These are phyloP conservation scores for Psilanteris sp. DNA, from an alignment of 1,140 invertebrate species.

Conservation along the genomic window DNA sequence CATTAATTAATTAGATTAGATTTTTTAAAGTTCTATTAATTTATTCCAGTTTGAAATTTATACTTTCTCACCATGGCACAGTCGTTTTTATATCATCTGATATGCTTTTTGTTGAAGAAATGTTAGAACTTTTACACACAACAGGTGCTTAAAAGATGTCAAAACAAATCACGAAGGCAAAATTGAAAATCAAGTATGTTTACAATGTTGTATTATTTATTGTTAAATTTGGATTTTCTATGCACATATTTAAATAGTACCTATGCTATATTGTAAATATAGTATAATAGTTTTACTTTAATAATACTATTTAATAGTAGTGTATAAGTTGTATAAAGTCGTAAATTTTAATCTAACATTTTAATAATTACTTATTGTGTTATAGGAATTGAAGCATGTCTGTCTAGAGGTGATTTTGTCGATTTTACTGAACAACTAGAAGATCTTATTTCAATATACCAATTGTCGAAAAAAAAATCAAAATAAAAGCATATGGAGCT, in stretches of 20 bases:
- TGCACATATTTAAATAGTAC: too few species aligned
- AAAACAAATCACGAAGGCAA: conserved; percentile 95
- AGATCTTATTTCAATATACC: conserved; percentile 94
- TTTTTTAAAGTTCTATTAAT: too few species aligned
- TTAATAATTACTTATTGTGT: too few species aligned
- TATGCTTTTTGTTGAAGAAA: conserved; percentile 97
- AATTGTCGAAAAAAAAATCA: conserved; percentile 95
- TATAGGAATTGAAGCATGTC: conserved; percentile 89
- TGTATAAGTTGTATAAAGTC: conserved; percentile 91
- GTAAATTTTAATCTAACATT: too few species aligned
- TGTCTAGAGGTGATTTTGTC: conserved; percentile 91
- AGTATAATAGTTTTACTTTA: too few species aligned
- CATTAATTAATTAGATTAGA: too few species aligned
- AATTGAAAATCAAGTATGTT: conserved; percentile 81
- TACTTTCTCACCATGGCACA: conserved; percentile 82
- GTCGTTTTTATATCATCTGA: conserved; percentile 96
- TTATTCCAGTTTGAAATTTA: conserved; percentile 87
- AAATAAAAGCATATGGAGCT: conserved; percentile 95
- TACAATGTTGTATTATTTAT: too few species aligned
- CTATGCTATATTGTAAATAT: too few species aligned
- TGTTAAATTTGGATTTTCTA: too few species aligned
- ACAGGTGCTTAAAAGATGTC: conserved; percentile 92
- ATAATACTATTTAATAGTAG: not conserved
- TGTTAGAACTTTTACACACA: conserved; percentile 89
- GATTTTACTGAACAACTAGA: conserved; percentile 95